These are phyloP conservation scores for Crypturellus undulatus DNA, from an alignment of 2,113 vertebrate genomes.

Conservation along the genomic window DNA sequence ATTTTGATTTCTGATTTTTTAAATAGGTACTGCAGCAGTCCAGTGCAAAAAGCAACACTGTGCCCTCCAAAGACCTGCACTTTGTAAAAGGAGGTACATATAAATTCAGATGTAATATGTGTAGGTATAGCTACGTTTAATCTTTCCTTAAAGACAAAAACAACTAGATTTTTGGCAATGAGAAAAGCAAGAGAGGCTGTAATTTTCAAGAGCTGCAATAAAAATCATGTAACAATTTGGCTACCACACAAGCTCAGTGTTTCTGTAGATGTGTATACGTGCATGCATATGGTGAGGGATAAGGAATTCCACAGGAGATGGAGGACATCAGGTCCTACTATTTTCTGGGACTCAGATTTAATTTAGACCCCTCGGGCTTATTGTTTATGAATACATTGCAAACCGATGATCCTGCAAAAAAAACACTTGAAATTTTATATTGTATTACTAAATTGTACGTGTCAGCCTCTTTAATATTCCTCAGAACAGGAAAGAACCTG, in stretches of 20 bases:
- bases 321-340: neutral
- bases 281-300: neutral
- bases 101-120: fast-evolving
- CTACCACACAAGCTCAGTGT: neutral
- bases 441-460: fast-evolving
- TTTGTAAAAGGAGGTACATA: neutral
- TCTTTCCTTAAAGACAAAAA: neutral
- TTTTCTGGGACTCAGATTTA: neutral
- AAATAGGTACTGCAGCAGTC: neutral
- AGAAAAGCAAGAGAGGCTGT: neutral
- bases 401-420: neutral
- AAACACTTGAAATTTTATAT: neutral
- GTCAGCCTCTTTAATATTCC: neutral
- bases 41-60: neutral
- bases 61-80: neutral
- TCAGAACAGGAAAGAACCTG: neutral
- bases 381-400: neutral
- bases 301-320: neutral
- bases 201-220: neutral
- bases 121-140: neutral
- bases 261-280: fast-evolving
- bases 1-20: neutral
- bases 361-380: neutral
- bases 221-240: neutral
- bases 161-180: neutral